Base-by-base conservation (phyloP, 2,797 vertebrate genomes). In the Eutrigla gurnardus region DNA sequence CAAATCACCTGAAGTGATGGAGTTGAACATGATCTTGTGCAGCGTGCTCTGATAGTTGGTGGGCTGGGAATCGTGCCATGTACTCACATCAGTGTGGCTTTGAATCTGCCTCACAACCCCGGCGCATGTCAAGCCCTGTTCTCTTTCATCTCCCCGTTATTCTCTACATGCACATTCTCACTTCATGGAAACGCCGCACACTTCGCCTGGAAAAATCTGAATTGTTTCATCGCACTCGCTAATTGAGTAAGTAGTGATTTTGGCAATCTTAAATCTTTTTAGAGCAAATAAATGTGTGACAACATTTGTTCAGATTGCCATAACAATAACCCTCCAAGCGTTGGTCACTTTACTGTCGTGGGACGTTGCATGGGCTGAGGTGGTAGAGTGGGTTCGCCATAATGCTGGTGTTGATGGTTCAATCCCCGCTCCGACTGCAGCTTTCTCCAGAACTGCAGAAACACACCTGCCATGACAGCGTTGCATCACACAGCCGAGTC, bases 51-150 rank as follows among this genome's bases (percentile, higher is more conserved):
- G 60, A 59, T 58, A 65, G 67, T 45, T 63, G 78, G 72, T 77
- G 78, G 84, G 86, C 83, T 81, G 85, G 83, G 66, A 83, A 65
- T 59, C 57, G 55, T 77, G 77, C 78, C 82, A 83, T 83, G 82
- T 89, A 73, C 60, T 74, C 70, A 70, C 70, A 78, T 81, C 77
- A 65, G 67, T 52, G 15, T 54, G 65, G 73, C 71, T 83, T 70
- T 63, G 75, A 87, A 75, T 78, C 71, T 73, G 71, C 65, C 82
- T 85, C 75, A 71, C 74, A 81, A 79, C 77, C 78, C 70, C 76
- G 52, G 65, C 4, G 6, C 63, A 47, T 61, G 71, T 76, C 71
- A 70, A 73, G 70, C 73, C 58, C 61, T 57, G 76, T 88, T 84
- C 79, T 59, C 75, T 89, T 86, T 82, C 70, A 86, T 83, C 81